These are phyloP conservation scores for Aurelia coerulea DNA, from an alignment of 30 jellyfish, hydroid and myxozoan species.

Conservation along the genomic window DNA sequence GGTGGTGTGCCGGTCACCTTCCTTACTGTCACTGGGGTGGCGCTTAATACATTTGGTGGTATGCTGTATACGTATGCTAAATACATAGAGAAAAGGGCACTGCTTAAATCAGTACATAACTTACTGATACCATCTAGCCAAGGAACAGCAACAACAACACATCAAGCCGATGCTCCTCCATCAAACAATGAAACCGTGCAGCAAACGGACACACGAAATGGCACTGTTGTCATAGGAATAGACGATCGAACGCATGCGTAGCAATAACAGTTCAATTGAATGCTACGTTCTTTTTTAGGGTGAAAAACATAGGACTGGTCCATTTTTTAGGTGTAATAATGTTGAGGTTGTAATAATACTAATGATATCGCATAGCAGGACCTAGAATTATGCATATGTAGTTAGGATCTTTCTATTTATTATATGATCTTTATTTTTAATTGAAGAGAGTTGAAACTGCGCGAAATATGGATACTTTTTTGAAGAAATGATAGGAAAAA, in stretches of 20 bases:
- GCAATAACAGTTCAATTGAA: background rate
- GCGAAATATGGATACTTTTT: no score
- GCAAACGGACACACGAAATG: background rate
- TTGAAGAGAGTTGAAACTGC: no score
- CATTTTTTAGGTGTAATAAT: no score
- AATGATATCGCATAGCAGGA: no score
- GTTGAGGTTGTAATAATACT: no score
- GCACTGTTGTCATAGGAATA: constrained; percentile 13
- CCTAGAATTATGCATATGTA: no score
- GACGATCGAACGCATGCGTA: constrained; percentile 69
- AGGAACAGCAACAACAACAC: background rate
- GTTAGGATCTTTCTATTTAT: no score
- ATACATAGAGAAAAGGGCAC: constrained; percentile 72
- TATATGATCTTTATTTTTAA: no score
- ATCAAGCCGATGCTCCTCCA: background rate
- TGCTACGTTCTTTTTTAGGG: background rate
- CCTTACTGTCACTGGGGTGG: constrained; percentile 80
- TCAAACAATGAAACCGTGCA: background rate
- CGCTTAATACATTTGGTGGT: constrained; percentile 94
- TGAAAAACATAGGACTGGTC: background rate
- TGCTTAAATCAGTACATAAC: constrained; percentile 21
- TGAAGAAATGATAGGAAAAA: no score
- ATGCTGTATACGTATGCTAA: constrained; percentile 75
- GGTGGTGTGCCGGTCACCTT: constrained; percentile 93
- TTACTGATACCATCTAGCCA: constrained; percentile 12